phyloP scores from a whole-genome alignment of 1,140 invertebrate species.

The Drosophila pruinosa region DNA sequence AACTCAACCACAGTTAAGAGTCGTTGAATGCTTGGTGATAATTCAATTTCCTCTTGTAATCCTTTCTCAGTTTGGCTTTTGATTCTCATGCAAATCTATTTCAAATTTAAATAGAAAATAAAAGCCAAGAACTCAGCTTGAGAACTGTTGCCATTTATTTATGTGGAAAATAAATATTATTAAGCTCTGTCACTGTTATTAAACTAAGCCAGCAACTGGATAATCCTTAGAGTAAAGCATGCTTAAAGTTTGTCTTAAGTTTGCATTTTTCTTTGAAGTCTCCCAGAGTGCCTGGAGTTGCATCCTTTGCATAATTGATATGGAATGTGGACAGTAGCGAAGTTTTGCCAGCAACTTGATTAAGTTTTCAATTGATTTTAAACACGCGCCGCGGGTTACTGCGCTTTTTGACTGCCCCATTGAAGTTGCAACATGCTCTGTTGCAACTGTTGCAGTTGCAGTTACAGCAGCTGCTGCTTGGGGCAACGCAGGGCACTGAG shows the following conservation, averaged over 20 bases:
- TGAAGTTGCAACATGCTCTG: not conserved
- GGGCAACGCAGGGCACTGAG: not conserved
- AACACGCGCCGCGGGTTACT: constrained; percentile 26
- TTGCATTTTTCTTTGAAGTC: not conserved
- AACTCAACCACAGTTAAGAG: not conserved
- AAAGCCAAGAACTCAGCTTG: not conserved
- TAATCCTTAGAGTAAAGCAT: not conserved
- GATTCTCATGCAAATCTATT: constrained; percentile 59
- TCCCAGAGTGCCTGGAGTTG: too few relatives aligned
- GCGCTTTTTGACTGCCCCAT: not conserved
- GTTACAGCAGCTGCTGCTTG: not conserved
- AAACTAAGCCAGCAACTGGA: too few relatives aligned
- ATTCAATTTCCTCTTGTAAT: constrained; percentile 49
- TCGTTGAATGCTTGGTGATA: constrained; percentile 46
- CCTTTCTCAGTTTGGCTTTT: constrained; percentile 18
- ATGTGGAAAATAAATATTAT: not conserved
- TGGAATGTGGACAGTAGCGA: constrained; percentile 38
- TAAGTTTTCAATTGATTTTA: constrained; percentile 67
- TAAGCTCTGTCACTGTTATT: constrained; percentile 2
- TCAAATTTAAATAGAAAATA: constrained; percentile 37
- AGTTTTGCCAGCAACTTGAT: constrained; percentile 53
- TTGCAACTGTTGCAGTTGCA: not conserved
- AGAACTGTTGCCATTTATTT: not conserved
- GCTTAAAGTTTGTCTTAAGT: not conserved
- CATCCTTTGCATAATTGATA: constrained; percentile 42